Conservation (phyloP, 2,888 invertebrate genomes). For the Athrips mouffetella region DNA sequence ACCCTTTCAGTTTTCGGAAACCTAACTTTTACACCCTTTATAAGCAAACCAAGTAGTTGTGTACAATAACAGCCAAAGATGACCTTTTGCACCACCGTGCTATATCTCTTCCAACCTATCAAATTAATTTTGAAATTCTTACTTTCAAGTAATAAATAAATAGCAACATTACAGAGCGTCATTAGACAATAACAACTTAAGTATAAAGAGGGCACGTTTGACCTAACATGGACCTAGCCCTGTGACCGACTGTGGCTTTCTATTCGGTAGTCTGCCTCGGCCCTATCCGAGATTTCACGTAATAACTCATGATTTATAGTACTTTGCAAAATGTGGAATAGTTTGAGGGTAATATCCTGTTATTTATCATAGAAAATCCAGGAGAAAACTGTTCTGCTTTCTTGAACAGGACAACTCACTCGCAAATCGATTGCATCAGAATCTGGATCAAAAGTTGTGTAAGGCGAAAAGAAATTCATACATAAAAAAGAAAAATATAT, state of each 20-base stretch:
- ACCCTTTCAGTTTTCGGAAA: no score
- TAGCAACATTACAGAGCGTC: constrained; percentile 1
- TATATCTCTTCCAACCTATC: no score
- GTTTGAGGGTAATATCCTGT: constrained; percentile 10
- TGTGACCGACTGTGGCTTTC: constrained; percentile 7
- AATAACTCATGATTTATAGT: constrained; percentile 12
- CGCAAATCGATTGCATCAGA: background rate
- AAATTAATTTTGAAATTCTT: no score
- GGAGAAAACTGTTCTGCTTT: constrained; percentile 3
- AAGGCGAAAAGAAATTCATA: no score
- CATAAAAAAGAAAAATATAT: background rate
- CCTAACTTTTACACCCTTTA: no score
- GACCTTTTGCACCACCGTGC: no score
- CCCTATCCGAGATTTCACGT: constrained; percentile 12
- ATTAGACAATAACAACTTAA: constrained; percentile 1
- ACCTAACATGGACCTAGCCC: constrained; percentile 11
- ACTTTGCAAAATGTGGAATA: constrained; percentile 7
- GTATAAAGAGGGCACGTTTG: constrained; percentile 8
- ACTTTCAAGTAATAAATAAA: no score
- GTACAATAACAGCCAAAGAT: no score
- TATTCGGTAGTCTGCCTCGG: constrained; percentile 5
- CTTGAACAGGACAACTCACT: background rate
- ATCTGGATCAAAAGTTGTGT: background rate
- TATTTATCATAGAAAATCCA: constrained; percentile 5
- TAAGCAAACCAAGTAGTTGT: no score